phyloP scores from a whole-genome alignment of 2,797 vertebrate genomes.

The Rhinogobio ventralis region DNA sequence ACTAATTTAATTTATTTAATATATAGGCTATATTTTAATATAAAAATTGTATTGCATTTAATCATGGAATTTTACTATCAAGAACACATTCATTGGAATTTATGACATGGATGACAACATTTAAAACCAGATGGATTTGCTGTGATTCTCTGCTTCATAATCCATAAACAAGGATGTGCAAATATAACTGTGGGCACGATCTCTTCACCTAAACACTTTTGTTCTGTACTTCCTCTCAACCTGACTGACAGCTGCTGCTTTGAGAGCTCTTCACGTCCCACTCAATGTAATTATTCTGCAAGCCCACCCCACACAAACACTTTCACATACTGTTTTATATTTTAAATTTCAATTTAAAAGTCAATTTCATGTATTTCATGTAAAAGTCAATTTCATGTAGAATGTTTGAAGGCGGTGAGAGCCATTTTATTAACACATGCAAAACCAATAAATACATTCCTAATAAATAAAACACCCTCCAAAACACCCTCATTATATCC shows the following conservation, averaged over 20 bases:
- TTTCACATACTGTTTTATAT: neutral
- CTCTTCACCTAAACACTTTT: conserved; percentile 14
- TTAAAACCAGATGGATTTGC: neutral
- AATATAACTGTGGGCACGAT: neutral
- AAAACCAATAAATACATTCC: neutral
- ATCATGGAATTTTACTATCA: neutral
- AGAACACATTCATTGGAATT: neutral
- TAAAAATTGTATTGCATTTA: neutral
- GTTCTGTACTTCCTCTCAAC: conserved; percentile 11
- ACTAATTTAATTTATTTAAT: neutral
- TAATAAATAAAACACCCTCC: neutral
- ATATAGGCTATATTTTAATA: neutral
- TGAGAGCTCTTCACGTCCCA: conserved; percentile 20
- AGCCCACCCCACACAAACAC: conserved; percentile 16
- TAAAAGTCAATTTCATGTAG: neutral
- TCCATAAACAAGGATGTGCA: neutral
- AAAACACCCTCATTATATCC: neutral
- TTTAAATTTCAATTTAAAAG: neutral
- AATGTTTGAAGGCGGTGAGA: neutral
- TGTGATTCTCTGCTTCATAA: neutral
- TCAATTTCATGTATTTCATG: neutral
- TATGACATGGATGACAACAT: neutral
- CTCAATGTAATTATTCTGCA: neutral
- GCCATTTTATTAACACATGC: neutral
- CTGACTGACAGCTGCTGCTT: neutral